Evolutionary conservation across 1,140 invertebrate species (phyloP).

Genomic region (Drosophila bipectinata): DNA sequence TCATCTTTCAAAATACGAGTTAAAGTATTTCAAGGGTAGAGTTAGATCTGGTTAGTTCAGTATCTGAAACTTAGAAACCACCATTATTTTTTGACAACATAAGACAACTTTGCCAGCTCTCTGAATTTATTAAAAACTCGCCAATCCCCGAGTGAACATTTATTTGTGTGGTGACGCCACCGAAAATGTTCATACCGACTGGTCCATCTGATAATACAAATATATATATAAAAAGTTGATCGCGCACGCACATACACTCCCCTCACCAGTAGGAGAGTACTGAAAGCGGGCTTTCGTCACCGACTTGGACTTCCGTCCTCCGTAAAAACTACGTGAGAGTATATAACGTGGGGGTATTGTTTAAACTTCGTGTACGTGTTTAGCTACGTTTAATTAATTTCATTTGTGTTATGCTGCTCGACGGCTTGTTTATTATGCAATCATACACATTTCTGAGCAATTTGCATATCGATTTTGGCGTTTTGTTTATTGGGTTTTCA

Average conservation of each 20-base stretch:
- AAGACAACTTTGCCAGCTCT: background rate
- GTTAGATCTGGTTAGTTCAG: background rate
- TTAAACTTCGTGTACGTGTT: slow-evolving; percentile 57
- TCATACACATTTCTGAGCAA: slow-evolving; percentile 61
- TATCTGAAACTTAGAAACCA: background rate
- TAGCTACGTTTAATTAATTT: slow-evolving; percentile 62
- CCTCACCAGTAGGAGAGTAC: background rate
- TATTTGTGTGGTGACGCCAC: slow-evolving; percentile 43
- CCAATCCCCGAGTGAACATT: slow-evolving; percentile 27
- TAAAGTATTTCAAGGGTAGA: background rate
- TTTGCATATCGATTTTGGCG: slow-evolving; percentile 73
- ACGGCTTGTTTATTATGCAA: slow-evolving; percentile 73
- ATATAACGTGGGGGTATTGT: slow-evolving; percentile 30
- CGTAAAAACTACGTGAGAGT: slow-evolving; percentile 3
- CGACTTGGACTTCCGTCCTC: slow-evolving; percentile 35
- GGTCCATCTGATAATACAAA: slow-evolving; percentile 35
- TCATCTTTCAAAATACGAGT: background rate
- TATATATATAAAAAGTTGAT: background rate
- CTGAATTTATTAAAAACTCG: slow-evolving; percentile 3
- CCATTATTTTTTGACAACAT: background rate
- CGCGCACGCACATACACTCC: background rate
- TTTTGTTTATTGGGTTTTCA: slow-evolving; percentile 70
- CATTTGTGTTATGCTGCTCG: slow-evolving; percentile 45
- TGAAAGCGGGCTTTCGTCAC: slow-evolving; percentile 42
- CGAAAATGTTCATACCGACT: slow-evolving; percentile 22